Evolutionary conservation across 2,113 vertebrate genomes (phyloP).

Genomic region (Lynx canadensis): DNA sequence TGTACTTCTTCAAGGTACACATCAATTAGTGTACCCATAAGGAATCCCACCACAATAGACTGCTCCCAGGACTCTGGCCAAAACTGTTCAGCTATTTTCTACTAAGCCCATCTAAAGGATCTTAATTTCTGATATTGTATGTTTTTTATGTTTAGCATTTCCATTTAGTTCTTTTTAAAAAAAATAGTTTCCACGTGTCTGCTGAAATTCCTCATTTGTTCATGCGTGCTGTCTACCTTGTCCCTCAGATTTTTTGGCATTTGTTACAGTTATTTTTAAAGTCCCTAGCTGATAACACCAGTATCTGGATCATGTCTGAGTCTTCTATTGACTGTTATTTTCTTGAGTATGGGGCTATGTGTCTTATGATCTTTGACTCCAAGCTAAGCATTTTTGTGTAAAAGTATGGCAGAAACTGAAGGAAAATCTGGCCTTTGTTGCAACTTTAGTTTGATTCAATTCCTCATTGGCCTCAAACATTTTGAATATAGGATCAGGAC

Average conservation of each 20-base stretch:
- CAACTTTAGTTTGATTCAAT: neutral
- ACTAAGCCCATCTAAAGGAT: slow-evolving; percentile 3
- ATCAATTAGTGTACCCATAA: neutral
- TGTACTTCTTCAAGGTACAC: neutral
- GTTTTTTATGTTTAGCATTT: slow-evolving; percentile 31
- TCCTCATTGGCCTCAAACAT: neutral
- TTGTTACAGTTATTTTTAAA: neutral
- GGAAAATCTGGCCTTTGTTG: neutral
- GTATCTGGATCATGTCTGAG: neutral
- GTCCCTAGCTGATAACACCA: neutral
- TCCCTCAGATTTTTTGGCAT: neutral
- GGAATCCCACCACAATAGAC: neutral
- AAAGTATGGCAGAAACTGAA: neutral
- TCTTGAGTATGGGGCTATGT: neutral
- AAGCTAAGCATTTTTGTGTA: neutral
- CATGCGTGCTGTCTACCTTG: neutral
- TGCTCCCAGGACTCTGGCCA: neutral
- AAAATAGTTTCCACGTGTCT: neutral
- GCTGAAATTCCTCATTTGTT: neutral
- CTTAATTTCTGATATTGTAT: neutral
- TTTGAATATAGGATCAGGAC: neutral
- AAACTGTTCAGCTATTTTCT: neutral
- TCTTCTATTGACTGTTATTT: neutral
- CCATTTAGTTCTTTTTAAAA: neutral
- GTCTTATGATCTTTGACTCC: neutral